Percentiles rank a stretch among this genome's conserved stretches.
These are phyloP conservation scores for Drosophila teissieri DNA, from an alignment of 1,140 invertebrate genomes.

Conservation along the genomic window DNA sequence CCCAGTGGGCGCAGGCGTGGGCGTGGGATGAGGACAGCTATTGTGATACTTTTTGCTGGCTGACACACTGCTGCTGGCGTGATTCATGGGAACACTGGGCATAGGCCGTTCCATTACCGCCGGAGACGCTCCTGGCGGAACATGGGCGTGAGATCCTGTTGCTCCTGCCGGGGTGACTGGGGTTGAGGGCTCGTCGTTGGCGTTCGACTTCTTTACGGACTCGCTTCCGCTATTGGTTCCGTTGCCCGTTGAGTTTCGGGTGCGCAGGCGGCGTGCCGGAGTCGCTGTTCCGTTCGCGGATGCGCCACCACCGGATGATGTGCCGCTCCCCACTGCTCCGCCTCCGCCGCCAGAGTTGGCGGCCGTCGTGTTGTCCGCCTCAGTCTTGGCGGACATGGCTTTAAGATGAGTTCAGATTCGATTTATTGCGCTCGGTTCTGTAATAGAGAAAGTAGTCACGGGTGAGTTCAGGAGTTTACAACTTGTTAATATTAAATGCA, in stretches of 20 bases:
- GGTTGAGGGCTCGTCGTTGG: slow-evolving; percentile 31
- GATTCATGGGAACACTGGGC: slow-evolving; percentile 74
- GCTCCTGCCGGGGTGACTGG: slow-evolving; percentile 9
- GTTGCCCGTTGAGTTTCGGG: slow-evolving; percentile 73
- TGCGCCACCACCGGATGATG: slow-evolving; percentile 18
- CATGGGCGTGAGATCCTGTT: slow-evolving; percentile 4
- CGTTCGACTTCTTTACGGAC: slow-evolving; percentile 63
- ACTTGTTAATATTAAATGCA: not conserved
- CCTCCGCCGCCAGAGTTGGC: slow-evolving; percentile 44
- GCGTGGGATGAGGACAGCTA: slow-evolving; percentile 76
- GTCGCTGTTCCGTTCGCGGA: slow-evolving; percentile 63
- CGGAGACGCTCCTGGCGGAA: slow-evolving; percentile 8
- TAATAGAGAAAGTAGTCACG: slow-evolving; percentile 14
- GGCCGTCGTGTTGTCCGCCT: slow-evolving; percentile 58
- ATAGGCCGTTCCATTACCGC: slow-evolving; percentile 61
- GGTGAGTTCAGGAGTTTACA: slow-evolving; percentile 2
- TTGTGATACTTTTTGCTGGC: slow-evolving; percentile 80
- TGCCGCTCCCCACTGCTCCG: slow-evolving; percentile 21
- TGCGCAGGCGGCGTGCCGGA: slow-evolving; percentile 76
- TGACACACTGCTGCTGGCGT: slow-evolving; percentile 73
- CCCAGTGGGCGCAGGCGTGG: slow-evolving; percentile 39
- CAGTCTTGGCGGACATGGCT: slow-evolving; percentile 72
- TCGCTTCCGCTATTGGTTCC: slow-evolving; percentile 72
- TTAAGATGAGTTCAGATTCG: slow-evolving; percentile 33
- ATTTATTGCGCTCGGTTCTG: slow-evolving; percentile 56